Evolutionary conservation across 1,140 invertebrate genomes (phyloP).

Genomic region (Drosophila trapezifrons): DNA sequence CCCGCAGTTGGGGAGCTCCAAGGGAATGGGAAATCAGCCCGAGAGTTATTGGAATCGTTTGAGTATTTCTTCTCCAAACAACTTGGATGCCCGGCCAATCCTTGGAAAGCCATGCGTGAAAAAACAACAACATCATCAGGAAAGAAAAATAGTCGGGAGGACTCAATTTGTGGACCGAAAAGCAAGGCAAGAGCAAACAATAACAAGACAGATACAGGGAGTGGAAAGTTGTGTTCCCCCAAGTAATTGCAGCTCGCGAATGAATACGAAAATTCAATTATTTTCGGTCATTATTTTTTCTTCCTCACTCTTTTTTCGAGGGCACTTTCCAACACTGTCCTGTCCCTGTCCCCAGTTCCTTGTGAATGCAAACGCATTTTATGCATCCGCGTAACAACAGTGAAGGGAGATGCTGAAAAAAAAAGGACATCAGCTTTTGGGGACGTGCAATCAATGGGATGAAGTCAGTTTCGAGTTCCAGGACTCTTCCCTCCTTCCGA

Average conservation of each 20-base stretch:
- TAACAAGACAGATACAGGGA: conserved; percentile 4
- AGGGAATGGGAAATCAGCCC: neutral
- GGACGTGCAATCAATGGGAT: conserved; percentile 68
- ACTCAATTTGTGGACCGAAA: conserved; percentile 23
- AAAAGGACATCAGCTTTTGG: conserved; percentile 36
- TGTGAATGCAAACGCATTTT: conserved; percentile 44
- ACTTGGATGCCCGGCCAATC: conserved; percentile 19
- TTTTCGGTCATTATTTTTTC: conserved; percentile 63
- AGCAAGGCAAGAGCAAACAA: conserved; percentile 21
- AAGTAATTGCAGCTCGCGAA: conserved; percentile 65
- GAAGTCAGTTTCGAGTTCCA: conserved; percentile 25
- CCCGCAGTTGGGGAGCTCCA: neutral
- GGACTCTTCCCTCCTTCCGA: conserved; percentile 22
- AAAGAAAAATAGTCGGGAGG: neutral
- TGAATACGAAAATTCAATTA: conserved; percentile 77
- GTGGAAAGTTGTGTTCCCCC: conserved; percentile 27
- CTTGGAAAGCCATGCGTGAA: conserved; percentile 7
- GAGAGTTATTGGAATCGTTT: neutral
- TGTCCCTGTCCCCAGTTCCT: neutral
- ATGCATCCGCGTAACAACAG: conserved; percentile 17
- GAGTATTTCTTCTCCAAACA: conserved; percentile 14
- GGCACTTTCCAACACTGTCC: conserved; percentile 50
- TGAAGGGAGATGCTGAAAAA: neutral
- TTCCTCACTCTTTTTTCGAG: conserved; percentile 33
- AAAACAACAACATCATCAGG: conserved; percentile 2